phyloP scores from a whole-genome alignment of 2,113 vertebrate species.

The Acanthisitta chloris region DNA sequence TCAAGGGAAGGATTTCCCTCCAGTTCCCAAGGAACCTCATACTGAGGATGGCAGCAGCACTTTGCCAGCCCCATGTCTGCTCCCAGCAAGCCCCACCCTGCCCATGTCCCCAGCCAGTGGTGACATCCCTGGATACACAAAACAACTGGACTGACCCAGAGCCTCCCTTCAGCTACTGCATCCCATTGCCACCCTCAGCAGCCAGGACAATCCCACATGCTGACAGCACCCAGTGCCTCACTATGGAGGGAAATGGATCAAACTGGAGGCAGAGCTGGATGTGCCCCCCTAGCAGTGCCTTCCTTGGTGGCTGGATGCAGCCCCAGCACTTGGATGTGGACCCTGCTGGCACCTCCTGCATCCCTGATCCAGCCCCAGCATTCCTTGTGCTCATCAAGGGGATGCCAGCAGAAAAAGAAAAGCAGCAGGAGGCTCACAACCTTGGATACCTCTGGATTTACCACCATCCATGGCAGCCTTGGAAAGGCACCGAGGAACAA shows the following conservation, averaged over 20 bases:
- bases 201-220: not conserved
- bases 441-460: not conserved
- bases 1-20: not conserved
- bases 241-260: not conserved
- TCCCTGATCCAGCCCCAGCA: not conserved
- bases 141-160: not conserved
- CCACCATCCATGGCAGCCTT: fast-evolving
- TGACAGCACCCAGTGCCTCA: fast-evolving
- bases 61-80: not conserved
- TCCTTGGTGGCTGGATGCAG: not conserved
- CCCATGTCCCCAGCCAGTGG: fast-evolving
- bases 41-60: not conserved
- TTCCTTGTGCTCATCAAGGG: fast-evolving
- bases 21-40: not conserved
- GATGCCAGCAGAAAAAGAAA: fast-evolving
- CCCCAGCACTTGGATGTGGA: not conserved
- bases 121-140: not conserved
- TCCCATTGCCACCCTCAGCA: not conserved
- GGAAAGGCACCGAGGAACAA: not conserved
- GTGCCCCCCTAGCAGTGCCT: not conserved
- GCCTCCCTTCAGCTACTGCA: fast-evolving
- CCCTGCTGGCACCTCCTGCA: not conserved
- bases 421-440: not conserved
- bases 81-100: not conserved
- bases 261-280: not conserved